Percentiles rank a stretch among this genome's conserved stretches.
phyloP scores from a whole-genome alignment of 2,888 invertebrate genomes.

The Celastrina argiolus region DNA sequence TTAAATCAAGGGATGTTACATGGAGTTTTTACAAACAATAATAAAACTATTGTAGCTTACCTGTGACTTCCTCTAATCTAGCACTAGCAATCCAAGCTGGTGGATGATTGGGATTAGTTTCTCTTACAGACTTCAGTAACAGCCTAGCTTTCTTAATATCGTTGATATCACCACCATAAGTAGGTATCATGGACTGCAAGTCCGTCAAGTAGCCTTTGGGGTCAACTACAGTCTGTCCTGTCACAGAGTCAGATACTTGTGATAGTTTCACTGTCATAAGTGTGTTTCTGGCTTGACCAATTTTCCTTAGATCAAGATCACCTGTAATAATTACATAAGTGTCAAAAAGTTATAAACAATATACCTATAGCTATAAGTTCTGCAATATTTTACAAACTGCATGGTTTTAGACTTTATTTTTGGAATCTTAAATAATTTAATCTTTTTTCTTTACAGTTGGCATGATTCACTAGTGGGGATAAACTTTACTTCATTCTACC shows the following conservation, averaged over 20 bases:
- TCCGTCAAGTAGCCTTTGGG: constrained; percentile 99
- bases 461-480: too few species aligned
- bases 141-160: constrained; percentile 98
- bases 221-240: constrained; percentile 99
- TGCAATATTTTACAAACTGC: too few species aligned
- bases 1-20: too few species aligned
- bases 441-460: too few species aligned
- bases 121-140: constrained; percentile 95
- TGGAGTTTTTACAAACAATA: too few species aligned
- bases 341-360: neutral
- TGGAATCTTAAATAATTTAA: too few species aligned
- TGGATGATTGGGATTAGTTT: constrained; percentile 99
- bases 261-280: constrained; percentile 99
- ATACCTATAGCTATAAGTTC: too few species aligned
- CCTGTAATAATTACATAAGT: constrained; percentile 48
- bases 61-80: constrained; percentile 97
- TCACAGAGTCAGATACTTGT: constrained; percentile 98
- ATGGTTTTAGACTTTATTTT: too few species aligned
- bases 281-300: constrained; percentile 98
- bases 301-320: constrained; percentile 97
- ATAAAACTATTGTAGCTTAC: too few species aligned
- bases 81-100: constrained; percentile 99
- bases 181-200: constrained; percentile 99
- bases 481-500: too few species aligned
- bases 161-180: constrained; percentile 98